A percentile compares a stretch with the other conserved stretches of the same genome.
phyloP scores from a whole-genome alignment of 35 echinoderm and acorn worm genomes.

The Ptychodera flava region DNA sequence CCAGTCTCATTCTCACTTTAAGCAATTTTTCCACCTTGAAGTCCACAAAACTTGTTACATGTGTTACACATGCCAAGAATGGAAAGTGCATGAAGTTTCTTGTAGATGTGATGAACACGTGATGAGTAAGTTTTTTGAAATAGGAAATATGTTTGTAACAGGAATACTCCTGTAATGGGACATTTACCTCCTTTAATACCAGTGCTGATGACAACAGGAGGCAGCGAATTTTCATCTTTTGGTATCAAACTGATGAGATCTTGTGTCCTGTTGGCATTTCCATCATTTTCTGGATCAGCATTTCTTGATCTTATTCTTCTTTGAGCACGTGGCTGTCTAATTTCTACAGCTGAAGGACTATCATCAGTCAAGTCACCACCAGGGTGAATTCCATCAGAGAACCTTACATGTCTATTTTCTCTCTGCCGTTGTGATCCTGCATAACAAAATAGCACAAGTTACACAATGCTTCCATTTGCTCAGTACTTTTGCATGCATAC shows the following conservation, averaged over 20 bases:
- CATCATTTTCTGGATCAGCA: neutral
- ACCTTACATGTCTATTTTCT: conserved; percentile 66
- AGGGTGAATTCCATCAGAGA: conserved; percentile 83
- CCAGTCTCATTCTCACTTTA: neutral
- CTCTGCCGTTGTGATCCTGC: conserved; percentile 60
- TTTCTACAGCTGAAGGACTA: neutral
- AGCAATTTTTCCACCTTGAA: too few relatives aligned
- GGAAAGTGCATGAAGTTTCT: too few relatives aligned
- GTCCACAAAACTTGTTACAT: too few relatives aligned
- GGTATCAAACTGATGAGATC: conserved; percentile 73
- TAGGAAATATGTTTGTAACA: too few relatives aligned
- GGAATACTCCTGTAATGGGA: neutral
- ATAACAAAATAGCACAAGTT: neutral
- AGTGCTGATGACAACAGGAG: conserved; percentile 62
- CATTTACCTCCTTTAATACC: conserved; percentile 64
- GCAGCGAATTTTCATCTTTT: conserved; percentile 59
- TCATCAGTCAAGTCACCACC: conserved; percentile 53
- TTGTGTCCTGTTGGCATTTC: conserved; percentile 21
- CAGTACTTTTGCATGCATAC: too few relatives aligned
- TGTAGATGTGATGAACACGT: too few relatives aligned
- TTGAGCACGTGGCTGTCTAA: neutral
- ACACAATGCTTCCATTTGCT: too few relatives aligned
- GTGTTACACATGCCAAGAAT: too few relatives aligned
- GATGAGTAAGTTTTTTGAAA: too few relatives aligned
- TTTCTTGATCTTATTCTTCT: conserved; percentile 13